phyloP scores from a whole-genome alignment of 2,113 vertebrate genomes.

The Todiramphus chloris region DNA sequence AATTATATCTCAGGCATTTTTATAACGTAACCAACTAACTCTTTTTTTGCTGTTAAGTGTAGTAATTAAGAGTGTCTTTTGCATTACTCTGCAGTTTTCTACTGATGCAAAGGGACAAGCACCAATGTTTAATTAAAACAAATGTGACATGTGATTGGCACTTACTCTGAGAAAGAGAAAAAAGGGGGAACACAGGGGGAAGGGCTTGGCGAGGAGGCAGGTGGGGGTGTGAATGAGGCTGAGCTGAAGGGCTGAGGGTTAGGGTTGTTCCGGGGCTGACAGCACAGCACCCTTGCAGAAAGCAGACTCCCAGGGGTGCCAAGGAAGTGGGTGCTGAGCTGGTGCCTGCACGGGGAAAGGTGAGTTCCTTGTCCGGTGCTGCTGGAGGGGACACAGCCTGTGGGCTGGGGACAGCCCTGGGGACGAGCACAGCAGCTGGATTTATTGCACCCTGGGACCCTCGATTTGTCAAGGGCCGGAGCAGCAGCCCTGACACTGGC shows the following conservation, averaged over 20 bases:
- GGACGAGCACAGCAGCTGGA: constrained; percentile 77
- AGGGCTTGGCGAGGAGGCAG: neutral
- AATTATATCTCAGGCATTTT: constrained; percentile 27
- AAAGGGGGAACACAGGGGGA: neutral
- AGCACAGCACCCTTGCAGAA: neutral
- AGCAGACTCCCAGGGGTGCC: neutral
- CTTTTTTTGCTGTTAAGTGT: constrained; percentile 64
- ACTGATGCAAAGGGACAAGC: constrained; percentile 59
- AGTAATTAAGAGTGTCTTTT: constrained; percentile 66
- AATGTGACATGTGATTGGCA: neutral
- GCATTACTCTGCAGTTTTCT: constrained; percentile 62
- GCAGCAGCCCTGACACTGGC: constrained; percentile 84
- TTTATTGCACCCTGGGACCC: constrained; percentile 90
- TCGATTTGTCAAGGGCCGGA: constrained; percentile 90
- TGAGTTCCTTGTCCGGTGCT: rapidly evolving
- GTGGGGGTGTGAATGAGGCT: neutral
- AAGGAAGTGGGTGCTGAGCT: neutral
- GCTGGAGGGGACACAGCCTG: neutral
- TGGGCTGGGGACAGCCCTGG: constrained; percentile 4
- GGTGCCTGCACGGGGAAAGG: neutral
- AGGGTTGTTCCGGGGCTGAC: rapidly evolving
- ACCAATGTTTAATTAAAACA: constrained; percentile 51
- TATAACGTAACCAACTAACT: constrained; percentile 41
- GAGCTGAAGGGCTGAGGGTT: neutral
- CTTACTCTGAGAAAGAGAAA: neutral